These are phyloP conservation scores for Melitaea athalia DNA, from an alignment of 2,888 invertebrate species.

Conservation along the genomic window DNA sequence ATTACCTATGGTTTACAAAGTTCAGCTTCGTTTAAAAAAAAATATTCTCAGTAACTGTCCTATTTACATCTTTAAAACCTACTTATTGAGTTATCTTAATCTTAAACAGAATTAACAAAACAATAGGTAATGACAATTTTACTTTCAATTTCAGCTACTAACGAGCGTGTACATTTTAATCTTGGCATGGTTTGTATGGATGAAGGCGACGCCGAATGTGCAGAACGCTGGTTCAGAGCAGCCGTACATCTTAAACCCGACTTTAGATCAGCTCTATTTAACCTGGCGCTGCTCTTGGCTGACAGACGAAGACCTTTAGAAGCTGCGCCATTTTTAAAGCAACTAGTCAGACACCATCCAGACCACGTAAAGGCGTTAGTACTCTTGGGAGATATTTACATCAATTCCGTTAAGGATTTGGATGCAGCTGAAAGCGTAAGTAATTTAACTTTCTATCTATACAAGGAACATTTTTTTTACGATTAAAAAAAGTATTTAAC, in stretches of 20 bases:
- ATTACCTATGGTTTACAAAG: too few species aligned
- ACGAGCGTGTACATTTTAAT: conserved; percentile 97
- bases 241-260: conserved; percentile 94
- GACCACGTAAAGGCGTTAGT: conserved; percentile 97
- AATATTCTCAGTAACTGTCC: too few species aligned
- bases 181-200: conserved; percentile 98
- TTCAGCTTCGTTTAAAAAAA: too few species aligned
- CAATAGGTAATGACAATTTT: background rate
- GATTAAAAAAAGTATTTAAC: too few species aligned
- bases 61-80: too few species aligned
- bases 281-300: conserved; percentile 93
- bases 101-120: background rate
- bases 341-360: conserved; percentile 94
- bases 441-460: conserved; percentile 36
- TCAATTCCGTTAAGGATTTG: conserved; percentile 96
- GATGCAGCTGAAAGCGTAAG: conserved; percentile 96
- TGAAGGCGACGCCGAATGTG: conserved; percentile 92
- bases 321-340: conserved; percentile 95
- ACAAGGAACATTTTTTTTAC: background rate
- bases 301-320: conserved; percentile 94
- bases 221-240: conserved; percentile 94
- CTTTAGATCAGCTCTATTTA: conserved; percentile 96
- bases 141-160: conserved; percentile 80
- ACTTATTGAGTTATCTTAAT: too few species aligned
- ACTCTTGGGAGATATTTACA: conserved; percentile 96